Conservation (phyloP, 64 coral and sea anemone genomes). For the Montipora capricornis region DNA sequence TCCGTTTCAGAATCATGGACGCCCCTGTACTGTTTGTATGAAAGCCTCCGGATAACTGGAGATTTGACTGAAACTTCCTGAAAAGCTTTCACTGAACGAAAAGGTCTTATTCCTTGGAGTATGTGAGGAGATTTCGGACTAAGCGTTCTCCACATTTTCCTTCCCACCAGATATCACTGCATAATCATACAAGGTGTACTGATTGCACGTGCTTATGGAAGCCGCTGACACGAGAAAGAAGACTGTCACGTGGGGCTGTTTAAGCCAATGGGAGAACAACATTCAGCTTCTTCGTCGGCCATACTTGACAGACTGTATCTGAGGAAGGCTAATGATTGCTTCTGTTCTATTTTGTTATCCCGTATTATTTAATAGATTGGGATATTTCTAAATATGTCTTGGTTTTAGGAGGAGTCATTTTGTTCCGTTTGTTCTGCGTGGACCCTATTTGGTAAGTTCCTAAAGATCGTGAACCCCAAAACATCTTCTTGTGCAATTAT, state of each 20-base stretch:
- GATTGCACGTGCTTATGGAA: background rate
- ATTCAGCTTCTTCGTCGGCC: slow-evolving; percentile 28
- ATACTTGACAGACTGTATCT: background rate
- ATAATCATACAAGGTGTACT: background rate
- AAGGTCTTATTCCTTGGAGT: background rate
- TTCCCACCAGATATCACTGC: too few relatives aligned
- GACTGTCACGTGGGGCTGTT: slow-evolving; percentile 7
- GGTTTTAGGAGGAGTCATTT: background rate
- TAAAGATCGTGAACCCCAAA: background rate
- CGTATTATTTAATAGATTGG: background rate
- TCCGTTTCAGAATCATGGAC: background rate
- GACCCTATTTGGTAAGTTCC: background rate
- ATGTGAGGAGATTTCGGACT: background rate
- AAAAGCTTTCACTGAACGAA: background rate
- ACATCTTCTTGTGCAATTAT: background rate
- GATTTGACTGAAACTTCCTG: background rate
- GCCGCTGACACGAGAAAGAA: slow-evolving; percentile 13
- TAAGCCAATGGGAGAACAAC: slow-evolving; percentile 15
- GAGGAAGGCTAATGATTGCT: background rate
- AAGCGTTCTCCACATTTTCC: background rate
- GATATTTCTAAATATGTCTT: background rate
- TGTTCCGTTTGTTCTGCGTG: background rate
- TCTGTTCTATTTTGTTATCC: background rate
- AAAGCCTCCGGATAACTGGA: background rate
- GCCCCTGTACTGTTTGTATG: background rate